Conservation (phyloP, 1,140 invertebrate species). For the Capitella teleta region DNA sequence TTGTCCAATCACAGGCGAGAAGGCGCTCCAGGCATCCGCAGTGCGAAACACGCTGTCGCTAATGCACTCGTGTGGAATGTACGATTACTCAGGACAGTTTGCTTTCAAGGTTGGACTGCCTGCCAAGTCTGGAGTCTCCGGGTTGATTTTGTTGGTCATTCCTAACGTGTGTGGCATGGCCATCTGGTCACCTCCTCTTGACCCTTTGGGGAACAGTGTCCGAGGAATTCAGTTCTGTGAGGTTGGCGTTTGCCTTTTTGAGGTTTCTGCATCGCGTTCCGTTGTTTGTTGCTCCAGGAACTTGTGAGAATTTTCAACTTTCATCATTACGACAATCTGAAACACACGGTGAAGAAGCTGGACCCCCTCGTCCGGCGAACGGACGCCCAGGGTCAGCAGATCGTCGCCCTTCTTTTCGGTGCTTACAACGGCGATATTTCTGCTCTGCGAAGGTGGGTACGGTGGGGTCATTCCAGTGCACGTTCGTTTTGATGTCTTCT, state of each 20-base stretch:
- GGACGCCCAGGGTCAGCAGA: constrained; percentile 79
- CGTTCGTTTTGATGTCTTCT: too few relatives aligned
- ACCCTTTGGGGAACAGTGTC: constrained; percentile 77
- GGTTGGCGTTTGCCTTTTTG: constrained; percentile 1
- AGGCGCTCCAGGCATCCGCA: constrained; percentile 61
- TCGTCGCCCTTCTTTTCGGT: constrained; percentile 86
- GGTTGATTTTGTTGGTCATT: constrained; percentile 83
- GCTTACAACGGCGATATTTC: constrained; percentile 84
- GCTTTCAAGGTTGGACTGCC: constrained; percentile 93
- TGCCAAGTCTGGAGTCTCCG: constrained; percentile 92
- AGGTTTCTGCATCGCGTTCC: too few relatives aligned
- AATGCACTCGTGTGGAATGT: constrained; percentile 96
- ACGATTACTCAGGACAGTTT: constrained; percentile 97
- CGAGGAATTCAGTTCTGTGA: constrained; percentile 83
- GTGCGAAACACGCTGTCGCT: constrained; percentile 52
- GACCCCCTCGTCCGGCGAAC: constrained; percentile 66
- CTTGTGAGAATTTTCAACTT: constrained; percentile 85
- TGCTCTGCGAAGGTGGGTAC: too few relatives aligned
- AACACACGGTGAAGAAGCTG: constrained; percentile 80
- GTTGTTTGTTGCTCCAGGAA: too few relatives aligned
- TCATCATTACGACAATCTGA: constrained; percentile 87
- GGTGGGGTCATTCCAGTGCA: too few relatives aligned
- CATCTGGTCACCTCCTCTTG: constrained; percentile 87
- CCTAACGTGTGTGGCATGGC: constrained; percentile 72
- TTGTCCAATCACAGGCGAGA: constrained; percentile 89